Evolutionary conservation across 2,888 invertebrate species (phyloP), one percentile per base, ranked within the genome.

Genomic region (Lithophane leautieri): DNA sequence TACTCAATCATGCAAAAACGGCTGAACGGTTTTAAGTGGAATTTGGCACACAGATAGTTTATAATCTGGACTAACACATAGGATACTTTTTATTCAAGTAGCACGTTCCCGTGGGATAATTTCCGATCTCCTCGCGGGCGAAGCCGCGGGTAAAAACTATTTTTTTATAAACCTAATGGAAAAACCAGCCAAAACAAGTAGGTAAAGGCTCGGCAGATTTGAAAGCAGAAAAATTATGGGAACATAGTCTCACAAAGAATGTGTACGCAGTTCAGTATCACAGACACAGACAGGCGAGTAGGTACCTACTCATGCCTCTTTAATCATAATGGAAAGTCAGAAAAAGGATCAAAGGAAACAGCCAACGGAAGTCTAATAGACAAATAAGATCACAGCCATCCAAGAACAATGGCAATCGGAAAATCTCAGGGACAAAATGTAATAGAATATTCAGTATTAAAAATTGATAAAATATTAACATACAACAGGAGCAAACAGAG

Each of bases 341-440:
- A 52, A 52, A 61, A 68, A 44, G 50, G 70, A 74, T 74, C 79
- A 79, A 82, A 66, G 19, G 42, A 47, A 78, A 60, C n/a, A 25
- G 3, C 22, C 12, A 34, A 79, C 69, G 71, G 44, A 65, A 60
- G 28, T 50, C 69, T 67, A 70, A 66, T 42, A 62, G 52, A 68
- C 65, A 60, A 73, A 79, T 68, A 66, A 70, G 69, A 73, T 70
- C 73, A 56, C 60, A 22, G 14, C 34, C 58, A 52, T 62, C n/a
- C 42, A 70, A 54, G 60, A 74, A 73, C 61, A 70, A 60, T 58
- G 56, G 68, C 70, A 76, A 85, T 81, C 76, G 85, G 50, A 77
- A 44, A 68, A 71, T 70, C 54, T 16, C 70, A 60, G 70, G 63
- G 73, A 58, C 54, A n/a, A n/a, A n/a, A n/a, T n/a, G n/a, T n/a